Evolutionary conservation across 2,113 vertebrate genomes (phyloP), one percentile per base, ranked within the genome.

Genomic region (Tiliqua scincoides): DNA sequence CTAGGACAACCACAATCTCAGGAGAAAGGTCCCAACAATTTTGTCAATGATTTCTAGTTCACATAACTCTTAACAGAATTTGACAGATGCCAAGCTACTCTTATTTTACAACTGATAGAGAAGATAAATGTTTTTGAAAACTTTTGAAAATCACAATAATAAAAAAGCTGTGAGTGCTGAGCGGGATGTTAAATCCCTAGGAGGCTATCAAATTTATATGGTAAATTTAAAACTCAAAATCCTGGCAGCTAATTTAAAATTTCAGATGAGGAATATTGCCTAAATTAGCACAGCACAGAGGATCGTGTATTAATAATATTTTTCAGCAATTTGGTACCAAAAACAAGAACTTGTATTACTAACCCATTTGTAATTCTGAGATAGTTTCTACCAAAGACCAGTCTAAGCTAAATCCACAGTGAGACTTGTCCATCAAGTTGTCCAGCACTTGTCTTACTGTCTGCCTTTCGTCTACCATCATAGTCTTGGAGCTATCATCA

Each of bases 381-480:
- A 99, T 97, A 80, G 98, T 99, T 95, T 99, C 99, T 84, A 99
- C 98, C 48, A 99, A 94, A 1, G 98, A 98, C 99, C 99, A 99
- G 94, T 99, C 99, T 32, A 98, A 97, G 94, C 98, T 99, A 94
- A 98, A 98, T 70, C 98, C 98, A 3, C 98, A 99, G 95, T 99
- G 99, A 0, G 99, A 99, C 90, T 99, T 99, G 90, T 99, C 99
- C 97, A 98, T 97, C 90, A 99, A 95, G 94, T 97, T 99, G 91
- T 99, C 99, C 95, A 99, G 96, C 84, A 99, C 98, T 97, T 99
- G 99, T 91, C 98, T 97, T 90, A 99, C 99, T 0, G 98, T 98
- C 93, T 99, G 98, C 82, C 99, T 96, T 96, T 99, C 98, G 43
- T 99, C 98, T 92, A 99, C 99, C 99, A 99, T 99, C 99, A 99